These are phyloP conservation scores for Pachymerium ferrugineum DNA, from an alignment of 2,888 invertebrate species.

Conservation along the genomic window DNA sequence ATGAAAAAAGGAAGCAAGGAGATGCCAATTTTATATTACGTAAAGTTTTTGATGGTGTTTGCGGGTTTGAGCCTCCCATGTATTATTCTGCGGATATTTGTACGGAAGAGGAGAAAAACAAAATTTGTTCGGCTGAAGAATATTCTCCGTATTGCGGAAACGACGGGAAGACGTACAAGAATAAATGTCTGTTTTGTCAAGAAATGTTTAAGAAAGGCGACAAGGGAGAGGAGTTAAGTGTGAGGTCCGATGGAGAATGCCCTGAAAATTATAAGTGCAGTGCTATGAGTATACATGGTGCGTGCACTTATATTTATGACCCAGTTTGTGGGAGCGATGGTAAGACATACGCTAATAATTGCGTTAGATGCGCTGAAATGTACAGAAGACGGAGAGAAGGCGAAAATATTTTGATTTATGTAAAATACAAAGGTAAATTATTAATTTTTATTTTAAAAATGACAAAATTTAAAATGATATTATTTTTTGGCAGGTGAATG, in stretches of 20 bases:
- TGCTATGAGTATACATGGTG: neutral
- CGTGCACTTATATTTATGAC: neutral
- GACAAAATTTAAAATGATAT: too few species aligned
- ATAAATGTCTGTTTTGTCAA: neutral
- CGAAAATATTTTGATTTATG: neutral
- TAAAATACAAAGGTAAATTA: neutral
- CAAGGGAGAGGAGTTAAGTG: neutral
- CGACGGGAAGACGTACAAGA: neutral
- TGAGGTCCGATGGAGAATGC: neutral
- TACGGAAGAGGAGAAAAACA: neutral
- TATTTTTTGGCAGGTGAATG: too few species aligned
- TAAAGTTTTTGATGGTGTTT: neutral
- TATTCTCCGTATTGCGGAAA: neutral
- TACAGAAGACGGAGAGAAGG: neutral
- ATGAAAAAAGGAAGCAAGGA: neutral
- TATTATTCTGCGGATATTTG: neutral
- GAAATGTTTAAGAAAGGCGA: neutral
- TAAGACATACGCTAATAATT: neutral
- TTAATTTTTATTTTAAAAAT: too few species aligned
- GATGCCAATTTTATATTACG: neutral
- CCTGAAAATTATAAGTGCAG: neutral
- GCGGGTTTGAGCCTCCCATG: neutral
- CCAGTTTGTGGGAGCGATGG: slow-evolving; percentile 24
- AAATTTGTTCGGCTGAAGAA: neutral
- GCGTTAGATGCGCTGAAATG: neutral